Evolutionary conservation across 1,140 invertebrate species (phyloP), one percentile per base, ranked within the genome.

Genomic region (Ruditapes philippinarum): DNA sequence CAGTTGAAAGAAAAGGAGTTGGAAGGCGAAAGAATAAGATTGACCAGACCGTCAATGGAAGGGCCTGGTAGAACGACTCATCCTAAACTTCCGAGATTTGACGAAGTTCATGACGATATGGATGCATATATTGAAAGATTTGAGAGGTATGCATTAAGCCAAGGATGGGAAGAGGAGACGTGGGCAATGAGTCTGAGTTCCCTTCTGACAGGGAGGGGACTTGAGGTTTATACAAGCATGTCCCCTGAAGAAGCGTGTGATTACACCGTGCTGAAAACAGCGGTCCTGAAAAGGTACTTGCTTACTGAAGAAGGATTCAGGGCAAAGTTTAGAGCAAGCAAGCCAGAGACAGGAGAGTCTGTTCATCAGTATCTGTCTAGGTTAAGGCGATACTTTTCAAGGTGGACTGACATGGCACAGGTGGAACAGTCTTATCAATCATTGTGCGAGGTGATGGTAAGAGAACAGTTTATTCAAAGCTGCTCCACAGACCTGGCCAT

Each of bases 61-160:
- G 19, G 19, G 45, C 45, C 7, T 11, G 19, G 9, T n/a, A 49
- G 19, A 11, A 11, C 19, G 45, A 7, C 19, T 49, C 19, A n/a
- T 31, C 68, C 14, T 12, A 73, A 11, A 33, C n/a, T 73, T 19
- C 68, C 68, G 17, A 14, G 17, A 4, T 89, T 90, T 76, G 49
- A 90, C 49, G 89, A 89, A 54, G 49, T 49, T 14, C 38, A 83
- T 42, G 86, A 90, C 70, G 51, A 90, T 49, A 90, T 90, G 62
- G 89, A 90, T 78, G 45, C 14, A 28, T 83, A 84, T 70, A 25
- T 89, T 1, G 19, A 74, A 14, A 45, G 87, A 31, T 91, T 91
- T 89, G 90, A 91, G 38, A 25, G 86, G 19, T 82, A 51, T 89
- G 81, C 81, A 19, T 19, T 12, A 33, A 36, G 1, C 11, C 54